Base-by-base conservation (phyloP, 2,113 vertebrate species). In the Sturnus vulgaris region DNA sequence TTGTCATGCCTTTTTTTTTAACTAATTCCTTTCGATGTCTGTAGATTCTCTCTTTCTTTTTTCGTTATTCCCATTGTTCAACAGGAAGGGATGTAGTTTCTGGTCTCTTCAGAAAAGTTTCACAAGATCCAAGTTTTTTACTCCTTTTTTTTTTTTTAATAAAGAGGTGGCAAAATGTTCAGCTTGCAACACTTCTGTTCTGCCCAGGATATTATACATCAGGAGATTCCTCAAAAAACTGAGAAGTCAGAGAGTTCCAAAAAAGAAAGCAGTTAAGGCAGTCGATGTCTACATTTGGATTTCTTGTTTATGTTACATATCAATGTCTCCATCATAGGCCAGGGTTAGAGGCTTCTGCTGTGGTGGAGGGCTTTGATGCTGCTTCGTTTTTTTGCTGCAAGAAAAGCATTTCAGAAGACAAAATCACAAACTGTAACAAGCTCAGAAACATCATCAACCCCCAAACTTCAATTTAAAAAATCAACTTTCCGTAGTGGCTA, bases 331-430 rank as follows among this genome's bases (percentile, higher is more conserved):
- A 16, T 99, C 99, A 7, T 99, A 99, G 90, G 99, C 99, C 97
- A 99, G 98, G 93, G 99, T 99, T 92, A 99, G 97, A 93, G 99
- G 99, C 97, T 99, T 99, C 98, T 99, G 99, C 31, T 99, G 99
- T 2, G 99, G 99, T 91, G 98, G 97, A 93, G 98, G 92, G 75
- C 98, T 98, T 96, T 98, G 98, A 86, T 98, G 98, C 90, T 97
- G 97, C 97, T 99, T 98, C 52, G 98, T 97, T 42, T 98, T 98
- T 96, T 98, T 99, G 96, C 99, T 99, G 98, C 90, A 98, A 98
- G 95, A 83, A 92, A 88, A 96, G 90, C 39, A 82, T 79, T 42
- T 46, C 89, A 91, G 44, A 40, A 73, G 46, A 90, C 76, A 86
- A 86, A 91, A 70, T 71, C 23, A 64, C 44, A 27, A 82, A 49